Evolutionary conservation across 2,888 invertebrate genomes (phyloP).

Genomic region (Bombylius discolor): DNA sequence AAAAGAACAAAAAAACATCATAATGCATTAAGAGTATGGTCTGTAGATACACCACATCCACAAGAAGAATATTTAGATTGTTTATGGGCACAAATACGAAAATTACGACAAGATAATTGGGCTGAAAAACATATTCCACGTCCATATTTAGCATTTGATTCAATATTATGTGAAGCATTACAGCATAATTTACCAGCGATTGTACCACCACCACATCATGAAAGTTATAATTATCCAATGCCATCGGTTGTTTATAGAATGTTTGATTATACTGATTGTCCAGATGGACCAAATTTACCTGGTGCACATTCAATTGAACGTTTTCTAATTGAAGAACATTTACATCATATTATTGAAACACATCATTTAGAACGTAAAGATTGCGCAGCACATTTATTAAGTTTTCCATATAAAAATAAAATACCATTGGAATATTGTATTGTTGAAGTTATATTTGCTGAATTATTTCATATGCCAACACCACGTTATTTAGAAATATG

Average conservation of each 20-base stretch:
- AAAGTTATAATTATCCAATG: conserved; percentile 80
- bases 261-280: conserved; percentile 98
- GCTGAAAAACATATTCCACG: conserved; percentile 90
- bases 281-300: conserved; percentile 82
- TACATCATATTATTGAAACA: conserved; percentile 84
- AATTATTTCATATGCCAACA: conserved; percentile 83
- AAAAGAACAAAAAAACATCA: conserved; percentile 89
- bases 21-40: conserved; percentile 87
- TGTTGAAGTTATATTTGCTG: conserved; percentile 91
- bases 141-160: conserved; percentile 92
- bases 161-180: conserved; percentile 85
- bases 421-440: conserved; percentile 97
- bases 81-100: conserved; percentile 87
- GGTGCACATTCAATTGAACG: conserved; percentile 96
- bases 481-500: conserved; percentile 82
- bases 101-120: conserved; percentile 89
- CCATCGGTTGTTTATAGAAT: conserved; percentile 90
- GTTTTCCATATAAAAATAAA: conserved; percentile 84
- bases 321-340: conserved; percentile 93
- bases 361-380: conserved; percentile 83
- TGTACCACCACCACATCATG: conserved; percentile 85
- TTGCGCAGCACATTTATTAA: conserved; percentile 83
- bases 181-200: conserved; percentile 90
- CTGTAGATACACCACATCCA: conserved; percentile 84
- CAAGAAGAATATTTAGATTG: conserved; percentile 96